Base-by-base conservation (phyloP, 2,888 invertebrate genomes). In the Ptychoptera contaminata region DNA sequence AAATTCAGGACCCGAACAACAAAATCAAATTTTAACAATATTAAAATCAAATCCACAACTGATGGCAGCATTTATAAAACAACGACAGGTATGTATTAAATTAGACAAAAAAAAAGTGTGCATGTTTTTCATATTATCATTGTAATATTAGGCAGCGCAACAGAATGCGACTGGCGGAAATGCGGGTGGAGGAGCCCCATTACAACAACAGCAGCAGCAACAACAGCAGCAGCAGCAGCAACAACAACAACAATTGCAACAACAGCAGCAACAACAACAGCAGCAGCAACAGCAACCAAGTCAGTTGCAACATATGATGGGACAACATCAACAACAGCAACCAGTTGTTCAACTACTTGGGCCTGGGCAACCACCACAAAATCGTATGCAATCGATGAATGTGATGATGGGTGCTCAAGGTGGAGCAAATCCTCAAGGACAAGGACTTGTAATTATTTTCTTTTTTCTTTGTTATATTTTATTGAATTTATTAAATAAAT, bases 61-160 rank as follows among this genome's bases (percentile, higher is more conserved):
- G 40, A 93, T 94, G 90, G 90, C 92, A 45, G 90, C 92, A 44
- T 91, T 91, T 60, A 85, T 94, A 52, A 90, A 91, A 58, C 87
- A 88, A 63, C 72, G 86, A 60, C 80, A 83, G 68, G 77, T 65
- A 50, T 61, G 59, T 51, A 61, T 62, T 8, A 9, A 30, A 30
- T 30, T 30, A 8, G 6, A 30, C 6, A 9, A n/a, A n/a, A n/a
- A n/a, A n/a, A n/a, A n/a, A n/a, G n/a, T 23, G 23, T 23, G 23
- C 23, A 23, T 23, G 7, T 23, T 23, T 23, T 23, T 5, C 23
- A 23, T 23, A 23, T 5, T 23, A 23, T 23, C 23, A 23, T 23
- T 23, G 23, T 7, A 23, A 23, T 23, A 23, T 23, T 23, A 23
- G 23, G 23, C 23, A 23, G 23, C 4, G 7, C 23, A 5, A 23